A percentile compares a stretch with the other conserved stretches of the same genome.
phyloP scores from a whole-genome alignment of 2,113 vertebrate species.

The Onychostruthus taczanowskii region DNA sequence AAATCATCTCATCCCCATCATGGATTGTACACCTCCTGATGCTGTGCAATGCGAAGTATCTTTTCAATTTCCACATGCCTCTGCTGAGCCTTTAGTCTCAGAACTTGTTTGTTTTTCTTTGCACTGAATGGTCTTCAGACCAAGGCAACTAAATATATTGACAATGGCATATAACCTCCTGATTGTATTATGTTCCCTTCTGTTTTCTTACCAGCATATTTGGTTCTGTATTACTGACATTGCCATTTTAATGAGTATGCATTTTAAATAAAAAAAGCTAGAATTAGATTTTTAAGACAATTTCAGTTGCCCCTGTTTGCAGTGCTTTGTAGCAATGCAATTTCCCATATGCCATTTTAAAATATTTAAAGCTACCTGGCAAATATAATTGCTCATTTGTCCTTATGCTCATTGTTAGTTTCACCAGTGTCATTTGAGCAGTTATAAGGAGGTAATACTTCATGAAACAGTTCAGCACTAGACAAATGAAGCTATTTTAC shows the following conservation, averaged over 20 bases:
- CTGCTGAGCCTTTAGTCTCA: slow-evolving; percentile 34
- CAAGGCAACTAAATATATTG: not conserved
- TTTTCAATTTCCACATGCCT: slow-evolving; percentile 3
- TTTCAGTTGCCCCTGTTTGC: not conserved
- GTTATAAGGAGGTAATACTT: not conserved
- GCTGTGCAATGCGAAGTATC: not conserved
- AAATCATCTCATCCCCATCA: not conserved
- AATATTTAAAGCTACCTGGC: not conserved
- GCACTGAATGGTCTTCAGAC: not conserved
- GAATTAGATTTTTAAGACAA: not conserved
- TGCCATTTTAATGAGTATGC: not conserved
- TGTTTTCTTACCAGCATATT: not conserved
- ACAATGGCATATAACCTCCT: not conserved
- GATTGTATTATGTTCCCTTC: not conserved
- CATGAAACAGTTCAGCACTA: not conserved
- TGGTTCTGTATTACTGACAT: not conserved
- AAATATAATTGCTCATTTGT: not conserved
- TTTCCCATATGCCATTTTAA: not conserved
- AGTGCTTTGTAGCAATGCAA: not conserved
- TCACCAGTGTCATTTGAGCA: not conserved
- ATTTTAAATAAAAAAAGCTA: not conserved
- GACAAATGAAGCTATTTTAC: not conserved
- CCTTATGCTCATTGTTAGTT: not conserved
- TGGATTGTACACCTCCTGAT: not conserved
- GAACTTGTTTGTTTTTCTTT: slow-evolving; percentile 54